Evolutionary conservation across 2,888 invertebrate genomes (phyloP).

Genomic region (Heliothis peltigera): DNA sequence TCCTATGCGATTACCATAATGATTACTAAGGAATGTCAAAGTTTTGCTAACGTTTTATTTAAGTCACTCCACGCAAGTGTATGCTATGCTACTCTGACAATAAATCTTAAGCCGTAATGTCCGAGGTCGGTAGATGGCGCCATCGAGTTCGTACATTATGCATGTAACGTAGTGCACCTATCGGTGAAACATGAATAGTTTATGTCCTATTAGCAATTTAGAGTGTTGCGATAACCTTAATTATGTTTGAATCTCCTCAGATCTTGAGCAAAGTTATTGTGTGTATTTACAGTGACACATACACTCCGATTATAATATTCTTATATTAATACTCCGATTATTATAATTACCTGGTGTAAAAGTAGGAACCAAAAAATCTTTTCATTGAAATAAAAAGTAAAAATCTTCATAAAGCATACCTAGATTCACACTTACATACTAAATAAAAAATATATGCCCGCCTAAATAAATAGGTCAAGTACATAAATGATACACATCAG

Average conservation of each 20-base stretch:
- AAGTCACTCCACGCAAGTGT: neutral
- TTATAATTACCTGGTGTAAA: too few relatives aligned
- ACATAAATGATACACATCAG: conserved; percentile 59
- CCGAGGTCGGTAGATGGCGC: conserved; percentile 11
- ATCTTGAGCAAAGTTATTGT: conserved; percentile 2
- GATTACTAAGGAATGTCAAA: conserved; percentile 17
- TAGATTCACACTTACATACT: conserved; percentile 9
- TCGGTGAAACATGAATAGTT: conserved; percentile 34
- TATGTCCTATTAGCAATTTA: conserved; percentile 33
- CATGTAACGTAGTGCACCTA: conserved; percentile 22
- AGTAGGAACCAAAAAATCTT: too few relatives aligned
- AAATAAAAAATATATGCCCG: conserved; percentile 12
- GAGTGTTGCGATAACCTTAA: conserved; percentile 8
- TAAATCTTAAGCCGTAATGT: conserved; percentile 7
- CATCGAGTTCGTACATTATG: conserved; percentile 12
- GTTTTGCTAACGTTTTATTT: neutral
- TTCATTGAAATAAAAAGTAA: neutral
- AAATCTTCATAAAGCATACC: conserved; percentile 12
- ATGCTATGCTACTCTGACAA: conserved; percentile 1
- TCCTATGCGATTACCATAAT: conserved; percentile 16
- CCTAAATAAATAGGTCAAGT: conserved; percentile 59
- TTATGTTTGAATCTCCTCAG: conserved; percentile 3
- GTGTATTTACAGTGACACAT: too few relatives aligned
- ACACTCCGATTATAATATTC: too few relatives aligned
- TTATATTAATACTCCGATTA: too few relatives aligned